Evolutionary conservation across 2,888 invertebrate species (phyloP), one percentile per base, ranked within the genome.

Genomic region (Boloria selene): DNA sequence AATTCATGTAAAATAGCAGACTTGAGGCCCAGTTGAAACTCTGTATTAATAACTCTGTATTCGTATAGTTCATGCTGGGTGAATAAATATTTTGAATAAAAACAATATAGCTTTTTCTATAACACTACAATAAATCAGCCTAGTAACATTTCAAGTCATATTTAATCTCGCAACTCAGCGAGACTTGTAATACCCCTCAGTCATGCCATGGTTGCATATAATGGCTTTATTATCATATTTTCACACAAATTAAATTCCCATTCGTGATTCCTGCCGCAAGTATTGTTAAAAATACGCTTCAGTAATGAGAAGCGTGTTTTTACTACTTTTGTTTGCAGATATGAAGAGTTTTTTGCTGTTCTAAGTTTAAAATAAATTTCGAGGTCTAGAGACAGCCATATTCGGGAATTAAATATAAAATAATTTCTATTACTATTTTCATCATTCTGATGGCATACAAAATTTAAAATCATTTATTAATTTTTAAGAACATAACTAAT

Each of bases 171-270:
- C 64, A 54, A 69, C 61, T 64, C 67, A 26, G n/a, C 52, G 52
- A 18, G 17, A 60, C 65, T 62, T 49, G 49, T 70, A 86, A 86
- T 83, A 79, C 61, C 68, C 77, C 61, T 60, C 52, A 82, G 84
- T 81, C 88, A 88, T 87, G 88, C 86, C 72, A 88, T 78, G 77
- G 78, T 83, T 85, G 85, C 86, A 85, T 81, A 79, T 84, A 85
- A 86, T 81, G 74, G 75, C 81, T 84, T 78, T 66, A 70, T 82
- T 85, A 84, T 81, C 79, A 82, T 83, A 83, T 49, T 59, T 59
- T 59, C 59, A 59, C 51, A 61, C 44, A 61, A 44, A 60, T 52
- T 52, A 51, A 52, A 61, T 52, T 44, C 44, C 56, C 55, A 60
- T 65, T 65, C 65, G 65, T 65, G 65, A 65, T 61, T 50, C 55